These are phyloP conservation scores for Drosophila atroscutellata DNA, from an alignment of 2,888 invertebrate genomes.

Conservation along the genomic window DNA sequence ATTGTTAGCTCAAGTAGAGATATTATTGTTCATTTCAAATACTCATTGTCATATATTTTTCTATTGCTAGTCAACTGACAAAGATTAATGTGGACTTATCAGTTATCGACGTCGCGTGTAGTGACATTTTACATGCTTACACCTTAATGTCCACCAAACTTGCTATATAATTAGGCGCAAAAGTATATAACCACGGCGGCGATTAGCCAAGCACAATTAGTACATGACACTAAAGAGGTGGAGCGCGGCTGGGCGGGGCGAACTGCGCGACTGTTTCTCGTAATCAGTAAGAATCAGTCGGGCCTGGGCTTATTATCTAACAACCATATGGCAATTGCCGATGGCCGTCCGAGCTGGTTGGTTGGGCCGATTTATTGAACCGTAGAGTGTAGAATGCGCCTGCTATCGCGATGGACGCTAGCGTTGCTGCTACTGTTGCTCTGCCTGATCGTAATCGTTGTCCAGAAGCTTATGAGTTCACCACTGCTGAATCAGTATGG, in stretches of 20 bases:
- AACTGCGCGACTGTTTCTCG: constrained; percentile 1
- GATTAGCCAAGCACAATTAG: not conserved
- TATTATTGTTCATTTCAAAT: not conserved
- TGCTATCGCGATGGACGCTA: constrained; percentile 29
- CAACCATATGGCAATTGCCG: constrained; percentile 41
- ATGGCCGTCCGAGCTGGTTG: constrained; percentile 41
- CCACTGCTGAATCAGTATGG: constrained; percentile 80
- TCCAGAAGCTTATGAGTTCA: constrained; percentile 56
- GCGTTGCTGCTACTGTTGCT: constrained; percentile 33
- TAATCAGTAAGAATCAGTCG: constrained; percentile 19
- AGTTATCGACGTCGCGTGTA: not conserved
- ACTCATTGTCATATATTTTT: not conserved
- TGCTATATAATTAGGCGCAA: not conserved
- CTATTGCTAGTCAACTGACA: not conserved
- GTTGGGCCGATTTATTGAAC: constrained; percentile 16
- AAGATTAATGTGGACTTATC: not conserved
- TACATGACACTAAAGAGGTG: constrained; percentile 5
- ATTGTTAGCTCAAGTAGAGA: not conserved
- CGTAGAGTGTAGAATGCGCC: constrained; percentile 29
- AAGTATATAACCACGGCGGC: not conserved
- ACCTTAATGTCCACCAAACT: not conserved
- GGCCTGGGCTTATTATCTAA: constrained; percentile 10
- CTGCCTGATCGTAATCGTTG: constrained; percentile 85
- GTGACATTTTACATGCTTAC: not conserved
- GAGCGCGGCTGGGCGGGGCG: not conserved